These are phyloP conservation scores for Incurvaria masculella DNA, from an alignment of 2,888 invertebrate genomes.

Conservation along the genomic window DNA sequence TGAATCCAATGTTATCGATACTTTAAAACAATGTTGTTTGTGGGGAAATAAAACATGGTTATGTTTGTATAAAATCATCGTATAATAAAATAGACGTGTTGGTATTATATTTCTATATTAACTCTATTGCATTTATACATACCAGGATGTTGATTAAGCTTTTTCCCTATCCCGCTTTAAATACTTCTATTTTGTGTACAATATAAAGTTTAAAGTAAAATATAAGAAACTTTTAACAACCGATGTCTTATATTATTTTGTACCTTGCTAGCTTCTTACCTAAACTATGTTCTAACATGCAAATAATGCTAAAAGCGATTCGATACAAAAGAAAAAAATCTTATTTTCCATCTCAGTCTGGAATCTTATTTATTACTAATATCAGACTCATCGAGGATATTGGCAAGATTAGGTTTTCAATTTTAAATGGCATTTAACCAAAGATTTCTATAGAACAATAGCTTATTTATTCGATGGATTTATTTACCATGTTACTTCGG, in stretches of 20 bases:
- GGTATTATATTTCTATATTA: background rate
- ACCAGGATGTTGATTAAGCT: too few relatives aligned
- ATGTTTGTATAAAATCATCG: background rate
- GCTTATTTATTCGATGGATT: too few relatives aligned
- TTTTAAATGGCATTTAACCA: too few relatives aligned
- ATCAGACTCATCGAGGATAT: too few relatives aligned
- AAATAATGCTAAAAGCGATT: background rate
- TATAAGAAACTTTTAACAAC: conserved; percentile 8
- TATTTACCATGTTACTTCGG: too few relatives aligned
- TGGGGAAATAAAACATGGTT: background rate
- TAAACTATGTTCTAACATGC: background rate
- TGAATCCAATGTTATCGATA: too few relatives aligned
- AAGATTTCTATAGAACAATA: too few relatives aligned
- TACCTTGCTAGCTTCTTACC: conserved; percentile 2
- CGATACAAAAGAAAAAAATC: background rate
- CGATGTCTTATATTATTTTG: conserved; percentile 6
- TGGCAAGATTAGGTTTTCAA: too few relatives aligned
- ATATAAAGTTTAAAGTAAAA: conserved; percentile 25
- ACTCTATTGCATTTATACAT: background rate
- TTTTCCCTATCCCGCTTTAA: background rate
- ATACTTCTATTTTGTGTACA: conserved; percentile 23
- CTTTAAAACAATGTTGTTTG: background rate
- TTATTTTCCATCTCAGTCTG: background rate
- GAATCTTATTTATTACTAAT: too few relatives aligned
- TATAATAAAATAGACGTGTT: background rate